Conservation (phyloP, 2,888 invertebrate genomes). For the Danaus chrysippus region DNA sequence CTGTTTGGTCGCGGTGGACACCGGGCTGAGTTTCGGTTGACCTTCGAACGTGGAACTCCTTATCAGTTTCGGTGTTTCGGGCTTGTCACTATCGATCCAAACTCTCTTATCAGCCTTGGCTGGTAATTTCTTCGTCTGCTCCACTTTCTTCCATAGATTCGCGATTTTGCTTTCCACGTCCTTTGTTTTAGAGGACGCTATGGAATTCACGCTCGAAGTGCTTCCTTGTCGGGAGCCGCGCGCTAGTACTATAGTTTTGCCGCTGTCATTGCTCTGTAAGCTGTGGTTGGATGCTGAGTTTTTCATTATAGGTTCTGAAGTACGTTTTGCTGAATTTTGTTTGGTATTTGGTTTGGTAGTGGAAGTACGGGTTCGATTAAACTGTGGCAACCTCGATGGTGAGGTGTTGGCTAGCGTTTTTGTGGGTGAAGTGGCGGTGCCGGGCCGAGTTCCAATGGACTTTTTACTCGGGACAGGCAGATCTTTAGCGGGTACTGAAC, state of each 20-base stretch:
- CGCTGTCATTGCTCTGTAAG: constrained; percentile 75
- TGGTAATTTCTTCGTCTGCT: constrained; percentile 81
- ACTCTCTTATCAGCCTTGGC: constrained; percentile 80
- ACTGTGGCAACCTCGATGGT: constrained; percentile 66
- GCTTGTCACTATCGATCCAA: constrained; percentile 75
- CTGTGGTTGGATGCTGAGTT: constrained; percentile 78
- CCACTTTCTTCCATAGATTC: constrained; percentile 88
- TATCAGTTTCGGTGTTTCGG: constrained; percentile 68
- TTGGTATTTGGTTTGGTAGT: constrained; percentile 44
- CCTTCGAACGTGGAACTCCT: constrained; percentile 84
- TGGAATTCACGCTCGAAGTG: constrained; percentile 81
- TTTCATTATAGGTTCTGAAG: constrained; percentile 58
- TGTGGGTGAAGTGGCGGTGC: constrained; percentile 49
- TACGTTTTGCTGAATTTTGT: constrained; percentile 43
- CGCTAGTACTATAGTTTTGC: constrained; percentile 63
- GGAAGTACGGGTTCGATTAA: constrained; percentile 49
- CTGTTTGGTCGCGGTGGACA: constrained; percentile 63
- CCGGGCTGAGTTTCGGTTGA: constrained; percentile 57
- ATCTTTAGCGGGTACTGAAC: constrained; percentile 60
- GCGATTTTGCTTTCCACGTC: constrained; percentile 89
- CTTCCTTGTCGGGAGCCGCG: constrained; percentile 63
- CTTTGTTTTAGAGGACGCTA: constrained; percentile 78
- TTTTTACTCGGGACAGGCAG: constrained; percentile 58
- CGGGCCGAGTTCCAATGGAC: constrained; percentile 33
- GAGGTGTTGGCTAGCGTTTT: constrained; percentile 59